A percentile compares a stretch with the other conserved stretches of the same genome.
phyloP scores from a whole-genome alignment of 2,888 invertebrate genomes.

The Colostygia pectinataria region DNA sequence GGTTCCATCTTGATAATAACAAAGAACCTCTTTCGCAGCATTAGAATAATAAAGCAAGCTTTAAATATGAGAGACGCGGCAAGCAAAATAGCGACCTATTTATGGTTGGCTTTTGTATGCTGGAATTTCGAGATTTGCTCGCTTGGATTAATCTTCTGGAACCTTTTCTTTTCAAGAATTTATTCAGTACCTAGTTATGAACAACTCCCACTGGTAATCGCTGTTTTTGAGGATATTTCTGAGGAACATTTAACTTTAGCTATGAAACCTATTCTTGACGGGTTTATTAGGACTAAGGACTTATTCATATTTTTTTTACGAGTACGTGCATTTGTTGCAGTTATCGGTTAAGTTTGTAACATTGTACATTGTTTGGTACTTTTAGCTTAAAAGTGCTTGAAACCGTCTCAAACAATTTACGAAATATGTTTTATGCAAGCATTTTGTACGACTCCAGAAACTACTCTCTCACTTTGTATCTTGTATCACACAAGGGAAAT shows the following conservation, averaged over 20 bases:
- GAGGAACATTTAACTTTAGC: background rate
- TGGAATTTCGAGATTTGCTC: slow-evolving; percentile 34
- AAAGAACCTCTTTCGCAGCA: slow-evolving; percentile 42
- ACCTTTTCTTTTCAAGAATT: slow-evolving; percentile 21
- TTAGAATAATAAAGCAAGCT: slow-evolving; percentile 42
- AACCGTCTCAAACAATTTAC: too few species aligned
- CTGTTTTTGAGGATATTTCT: slow-evolving; percentile 3
- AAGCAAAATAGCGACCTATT: slow-evolving; percentile 34
- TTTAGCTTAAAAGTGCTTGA: too few species aligned
- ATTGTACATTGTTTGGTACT: too few species aligned
- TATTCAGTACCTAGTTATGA: slow-evolving; percentile 19
- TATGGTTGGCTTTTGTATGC: slow-evolving; percentile 35
- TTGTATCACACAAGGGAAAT: too few species aligned
- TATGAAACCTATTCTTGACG: background rate
- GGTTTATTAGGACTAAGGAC: background rate
- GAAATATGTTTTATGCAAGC: too few species aligned
- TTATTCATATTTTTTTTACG: too few species aligned
- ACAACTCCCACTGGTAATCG: slow-evolving; percentile 16
- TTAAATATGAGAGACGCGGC: slow-evolving; percentile 36
- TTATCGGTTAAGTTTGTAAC: too few species aligned
- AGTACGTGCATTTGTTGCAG: too few species aligned
- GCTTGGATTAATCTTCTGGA: slow-evolving; percentile 31
- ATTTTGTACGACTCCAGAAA: too few species aligned
- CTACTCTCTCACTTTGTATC: too few species aligned
- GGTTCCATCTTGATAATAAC: slow-evolving; percentile 49